Evolutionary conservation across 2,888 invertebrate genomes (phyloP), one percentile per base, ranked within the genome.

Genomic region (Melanophora roralis): DNA sequence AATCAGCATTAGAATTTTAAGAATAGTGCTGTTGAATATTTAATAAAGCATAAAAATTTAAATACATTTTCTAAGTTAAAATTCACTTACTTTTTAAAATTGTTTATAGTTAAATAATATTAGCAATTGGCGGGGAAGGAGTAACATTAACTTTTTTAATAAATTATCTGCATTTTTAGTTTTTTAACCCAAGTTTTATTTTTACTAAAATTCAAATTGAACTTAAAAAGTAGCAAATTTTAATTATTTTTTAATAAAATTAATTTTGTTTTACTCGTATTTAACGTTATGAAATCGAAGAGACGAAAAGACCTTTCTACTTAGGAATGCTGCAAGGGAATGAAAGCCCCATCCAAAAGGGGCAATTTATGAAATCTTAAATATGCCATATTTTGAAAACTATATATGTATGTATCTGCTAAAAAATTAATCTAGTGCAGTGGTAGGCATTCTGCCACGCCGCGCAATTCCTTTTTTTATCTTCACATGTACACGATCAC

Each of bases 1-100:
- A 14, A 11, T 6, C 11, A 36, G n/a, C n/a, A n/a, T 8, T 23
- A n/a, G 7, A 49, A 38, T 16, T 27, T 27, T 3, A 14, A n/a
- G 59, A 16, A 60, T 67, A 53, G 16, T 67, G 57, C 60, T 74
- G 36, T 51, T 36, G 45, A 76, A 76, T 76, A 69, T 57, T 76
- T 62, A 68, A 76, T 69, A 49, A 57, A 76, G 40, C 55, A 68
- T 75, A 62, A 75, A 68, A 62, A 68, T 75, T 75, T 75, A 75
- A 75, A 75, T 75, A 19, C 67, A 67, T 53, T 51, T 68, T 47
- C 21, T 62, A 60, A 60, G 53, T 34, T 60, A 75, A 75, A 36
- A 38, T 16, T 59, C n/a, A 23, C 8, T 27, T 9, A 43, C 23
- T n/a, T 4, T 0, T 40, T 59, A 12, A 2, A 27, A 27, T 3